These are phyloP conservation scores for Saccostrea glomerata DNA, from an alignment of 1,140 invertebrate species.

Conservation along the genomic window DNA sequence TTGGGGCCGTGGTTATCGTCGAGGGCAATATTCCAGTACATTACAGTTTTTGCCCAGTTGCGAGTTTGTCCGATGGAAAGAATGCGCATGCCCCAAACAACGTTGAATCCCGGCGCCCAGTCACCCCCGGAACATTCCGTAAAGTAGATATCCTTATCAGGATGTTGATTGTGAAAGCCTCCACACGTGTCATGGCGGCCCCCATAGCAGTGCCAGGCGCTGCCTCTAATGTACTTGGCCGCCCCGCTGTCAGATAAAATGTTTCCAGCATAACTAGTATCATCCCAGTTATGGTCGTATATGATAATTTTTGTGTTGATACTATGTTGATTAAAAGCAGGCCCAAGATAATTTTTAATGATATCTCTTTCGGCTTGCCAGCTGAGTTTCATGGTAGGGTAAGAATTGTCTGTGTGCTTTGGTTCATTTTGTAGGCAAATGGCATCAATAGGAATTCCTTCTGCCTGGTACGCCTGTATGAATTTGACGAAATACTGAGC, in stretches of 20 bases:
- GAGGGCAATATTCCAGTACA: conserved; percentile 68
- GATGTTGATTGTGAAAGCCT: conserved; percentile 57
- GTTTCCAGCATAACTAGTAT: conserved; percentile 55
- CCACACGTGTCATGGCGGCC: conserved; percentile 56
- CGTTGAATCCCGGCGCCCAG: conserved; percentile 52
- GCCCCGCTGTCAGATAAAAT: conserved; percentile 59
- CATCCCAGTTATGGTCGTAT: conserved; percentile 65
- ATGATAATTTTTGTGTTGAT: conserved; percentile 64
- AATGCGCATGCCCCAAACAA: conserved; percentile 50
- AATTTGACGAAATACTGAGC: conserved; percentile 63
- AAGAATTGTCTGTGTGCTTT: conserved; percentile 48
- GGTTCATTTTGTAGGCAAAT: conserved; percentile 69
- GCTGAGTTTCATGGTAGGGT: conserved; percentile 51
- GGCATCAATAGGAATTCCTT: conserved; percentile 60
- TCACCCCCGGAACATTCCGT: conserved; percentile 64
- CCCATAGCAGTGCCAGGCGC: conserved; percentile 66
- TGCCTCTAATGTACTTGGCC: conserved; percentile 58
- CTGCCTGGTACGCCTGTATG: conserved; percentile 60
- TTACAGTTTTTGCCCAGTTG: conserved; percentile 59
- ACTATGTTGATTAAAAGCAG: conserved; percentile 54
- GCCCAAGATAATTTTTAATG: conserved; percentile 61
- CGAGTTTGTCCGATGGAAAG: conserved; percentile 64
- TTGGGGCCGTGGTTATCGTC: conserved; percentile 63
- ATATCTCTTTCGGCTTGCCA: conserved; percentile 52
- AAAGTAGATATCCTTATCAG: conserved; percentile 59